These are phyloP conservation scores for Bubo blakistoni DNA, from an alignment of 2,113 vertebrate genomes.

Conservation along the genomic window DNA sequence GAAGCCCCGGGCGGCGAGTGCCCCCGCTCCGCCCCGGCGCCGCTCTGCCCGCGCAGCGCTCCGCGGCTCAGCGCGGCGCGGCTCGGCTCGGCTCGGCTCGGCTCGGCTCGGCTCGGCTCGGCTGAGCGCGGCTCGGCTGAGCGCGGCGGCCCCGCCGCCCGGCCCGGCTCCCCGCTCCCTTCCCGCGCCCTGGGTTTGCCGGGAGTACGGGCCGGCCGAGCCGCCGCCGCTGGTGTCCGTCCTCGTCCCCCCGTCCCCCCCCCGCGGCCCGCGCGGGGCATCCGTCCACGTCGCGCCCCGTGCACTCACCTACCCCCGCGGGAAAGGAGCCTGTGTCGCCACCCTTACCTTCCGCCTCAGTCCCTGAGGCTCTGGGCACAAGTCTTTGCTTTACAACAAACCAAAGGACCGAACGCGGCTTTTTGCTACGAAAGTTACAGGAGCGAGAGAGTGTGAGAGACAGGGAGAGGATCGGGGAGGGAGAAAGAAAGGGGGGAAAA, in stretches of 20 bases:
- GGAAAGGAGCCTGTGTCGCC: constrained; percentile 67
- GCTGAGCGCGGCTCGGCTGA: not conserved
- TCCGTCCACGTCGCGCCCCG: constrained; percentile 21
- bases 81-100: too few relatives aligned
- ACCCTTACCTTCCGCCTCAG: constrained; percentile 84
- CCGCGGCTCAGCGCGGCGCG: not conserved
- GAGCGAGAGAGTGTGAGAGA: constrained; percentile 34
- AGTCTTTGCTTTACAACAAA: constrained; percentile 72
- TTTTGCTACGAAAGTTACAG: constrained; percentile 70
- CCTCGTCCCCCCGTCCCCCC: not conserved
- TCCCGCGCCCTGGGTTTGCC: constrained; percentile 42
- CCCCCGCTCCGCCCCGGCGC: not conserved
- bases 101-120: not conserved
- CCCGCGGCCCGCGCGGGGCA: constrained; percentile 60
- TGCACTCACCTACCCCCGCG: constrained; percentile 68
- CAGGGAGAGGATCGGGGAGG: not conserved
- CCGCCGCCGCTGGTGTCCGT: constrained; percentile 5
- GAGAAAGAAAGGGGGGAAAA: not conserved
- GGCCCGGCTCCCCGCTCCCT: not conserved
- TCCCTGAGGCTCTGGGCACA: constrained; percentile 71
- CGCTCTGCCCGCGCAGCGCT: not conserved
- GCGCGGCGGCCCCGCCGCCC: too few relatives aligned
- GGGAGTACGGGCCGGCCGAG: constrained; percentile 54
- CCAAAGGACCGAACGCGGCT: constrained; percentile 64
- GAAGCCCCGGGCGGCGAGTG: not conserved